Conservation (phyloP, 2,888 invertebrate genomes). For the Xestoiulus laeticollis region DNA sequence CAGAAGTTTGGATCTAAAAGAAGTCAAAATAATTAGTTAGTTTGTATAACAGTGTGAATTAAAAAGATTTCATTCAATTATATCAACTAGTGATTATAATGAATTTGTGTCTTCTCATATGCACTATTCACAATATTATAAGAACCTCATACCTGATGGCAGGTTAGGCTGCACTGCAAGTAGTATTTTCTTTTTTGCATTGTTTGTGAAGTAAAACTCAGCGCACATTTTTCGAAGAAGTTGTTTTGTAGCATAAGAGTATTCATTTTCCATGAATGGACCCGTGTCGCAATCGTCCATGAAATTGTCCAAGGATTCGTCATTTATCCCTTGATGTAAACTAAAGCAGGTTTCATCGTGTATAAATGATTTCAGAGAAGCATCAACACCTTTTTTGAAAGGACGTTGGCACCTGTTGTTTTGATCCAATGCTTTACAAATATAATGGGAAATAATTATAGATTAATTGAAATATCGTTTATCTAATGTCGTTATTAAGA, state of each 20-base stretch:
- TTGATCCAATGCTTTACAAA: not conserved
- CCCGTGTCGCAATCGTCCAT: not conserved
- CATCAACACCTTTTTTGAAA: not conserved
- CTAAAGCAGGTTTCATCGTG: not conserved
- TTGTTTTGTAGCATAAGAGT: not conserved
- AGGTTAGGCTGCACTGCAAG: not conserved
- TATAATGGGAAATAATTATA: not conserved
- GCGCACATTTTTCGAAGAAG: not conserved
- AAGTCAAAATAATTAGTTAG: no score
- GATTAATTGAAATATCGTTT: not conserved
- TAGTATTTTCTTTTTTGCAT: not conserved
- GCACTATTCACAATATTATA: not conserved
- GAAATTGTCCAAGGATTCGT: not conserved
- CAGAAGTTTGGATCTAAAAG: no score
- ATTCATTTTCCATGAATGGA: not conserved
- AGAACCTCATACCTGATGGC: no score
- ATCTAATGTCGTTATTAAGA: not conserved
- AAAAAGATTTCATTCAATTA: no score
- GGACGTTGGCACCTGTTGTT: not conserved
- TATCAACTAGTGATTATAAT: no score
- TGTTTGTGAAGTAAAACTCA: not conserved
- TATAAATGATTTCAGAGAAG: not conserved
- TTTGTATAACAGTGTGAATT: no score
- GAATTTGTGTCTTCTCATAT: not conserved
- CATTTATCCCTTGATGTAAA: not conserved